Evolutionary conservation across 2,797 vertebrate genomes (phyloP).

Genomic region (Sebastes variabilis): DNA sequence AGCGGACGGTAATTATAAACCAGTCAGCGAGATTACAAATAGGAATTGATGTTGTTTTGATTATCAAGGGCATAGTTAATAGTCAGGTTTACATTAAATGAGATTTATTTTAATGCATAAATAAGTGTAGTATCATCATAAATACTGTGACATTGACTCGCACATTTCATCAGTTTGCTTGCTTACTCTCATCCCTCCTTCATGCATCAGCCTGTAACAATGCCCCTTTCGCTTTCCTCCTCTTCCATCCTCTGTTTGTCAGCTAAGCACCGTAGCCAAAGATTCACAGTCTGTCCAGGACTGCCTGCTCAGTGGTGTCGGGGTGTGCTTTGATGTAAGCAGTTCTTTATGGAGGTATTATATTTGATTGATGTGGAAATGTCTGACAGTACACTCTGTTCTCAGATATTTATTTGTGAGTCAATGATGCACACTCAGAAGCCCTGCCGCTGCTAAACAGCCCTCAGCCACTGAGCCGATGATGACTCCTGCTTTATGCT

Average conservation of each 20-base stretch:
- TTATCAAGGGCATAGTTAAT: neutral
- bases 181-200: neutral
- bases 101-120: neutral
- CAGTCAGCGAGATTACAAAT: neutral
- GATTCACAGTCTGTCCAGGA: slow-evolving; percentile 37
- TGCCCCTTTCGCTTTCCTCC: neutral
- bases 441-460: slow-evolving; percentile 54
- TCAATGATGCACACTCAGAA: slow-evolving; percentile 58
- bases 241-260: slow-evolving; percentile 32
- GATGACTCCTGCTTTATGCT: slow-evolving; percentile 51
- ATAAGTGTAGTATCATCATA: neutral
- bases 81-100: neutral
- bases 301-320: slow-evolving; percentile 40
- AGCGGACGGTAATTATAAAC: neutral
- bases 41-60: neutral
- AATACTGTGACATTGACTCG: neutral
- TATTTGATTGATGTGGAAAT: slow-evolving; percentile 68
- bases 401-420: slow-evolving; percentile 72
- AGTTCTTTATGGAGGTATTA: slow-evolving; percentile 69
- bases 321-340: slow-evolving; percentile 65
- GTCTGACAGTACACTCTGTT: slow-evolving; percentile 63
- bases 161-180: slow-evolving; percentile 1
- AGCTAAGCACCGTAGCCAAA: slow-evolving; percentile 38
- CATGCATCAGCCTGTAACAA: slow-evolving; percentile 15
- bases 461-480: slow-evolving; percentile 43